Evolutionary conservation across 2,888 invertebrate genomes (phyloP).

Genomic region (Synergus umbraculus): DNA sequence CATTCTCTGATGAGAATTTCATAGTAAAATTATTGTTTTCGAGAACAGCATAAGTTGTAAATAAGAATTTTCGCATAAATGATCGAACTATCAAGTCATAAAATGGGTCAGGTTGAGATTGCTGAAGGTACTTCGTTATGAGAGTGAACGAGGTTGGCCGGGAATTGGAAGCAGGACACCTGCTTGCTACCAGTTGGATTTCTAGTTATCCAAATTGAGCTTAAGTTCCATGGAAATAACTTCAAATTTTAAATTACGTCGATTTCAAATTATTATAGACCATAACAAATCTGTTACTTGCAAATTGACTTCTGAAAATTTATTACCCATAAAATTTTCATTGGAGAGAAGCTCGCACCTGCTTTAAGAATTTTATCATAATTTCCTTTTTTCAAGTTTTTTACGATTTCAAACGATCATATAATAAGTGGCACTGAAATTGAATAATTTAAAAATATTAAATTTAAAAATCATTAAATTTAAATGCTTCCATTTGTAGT

Average conservation of each 20-base stretch:
- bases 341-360: too few species aligned
- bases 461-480: too few species aligned
- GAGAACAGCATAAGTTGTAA: constrained; percentile 7
- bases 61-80: constrained; percentile 28
- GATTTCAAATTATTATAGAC: background rate
- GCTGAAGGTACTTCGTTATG: constrained; percentile 63
- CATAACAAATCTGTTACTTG: constrained; percentile 5
- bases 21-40: background rate
- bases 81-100: constrained; percentile 30
- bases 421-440: too few species aligned
- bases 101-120: constrained; percentile 55
- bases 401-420: too few species aligned
- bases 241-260: constrained; percentile 23
- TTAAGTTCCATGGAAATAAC: constrained; percentile 26
- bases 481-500: too few species aligned
- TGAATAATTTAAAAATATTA: too few species aligned
- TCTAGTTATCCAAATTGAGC: constrained; percentile 23
- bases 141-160: constrained; percentile 64
- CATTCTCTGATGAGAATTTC: background rate
- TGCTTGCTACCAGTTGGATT: constrained; percentile 26
- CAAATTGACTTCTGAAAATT: background rate
- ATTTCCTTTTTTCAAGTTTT: too few species aligned
- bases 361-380: too few species aligned
- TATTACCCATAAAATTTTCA: background rate
- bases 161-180: constrained; percentile 58